These are phyloP conservation scores for Myotis pilosus DNA, from an alignment of 2,797 vertebrate genomes.

Conservation along the genomic window DNA sequence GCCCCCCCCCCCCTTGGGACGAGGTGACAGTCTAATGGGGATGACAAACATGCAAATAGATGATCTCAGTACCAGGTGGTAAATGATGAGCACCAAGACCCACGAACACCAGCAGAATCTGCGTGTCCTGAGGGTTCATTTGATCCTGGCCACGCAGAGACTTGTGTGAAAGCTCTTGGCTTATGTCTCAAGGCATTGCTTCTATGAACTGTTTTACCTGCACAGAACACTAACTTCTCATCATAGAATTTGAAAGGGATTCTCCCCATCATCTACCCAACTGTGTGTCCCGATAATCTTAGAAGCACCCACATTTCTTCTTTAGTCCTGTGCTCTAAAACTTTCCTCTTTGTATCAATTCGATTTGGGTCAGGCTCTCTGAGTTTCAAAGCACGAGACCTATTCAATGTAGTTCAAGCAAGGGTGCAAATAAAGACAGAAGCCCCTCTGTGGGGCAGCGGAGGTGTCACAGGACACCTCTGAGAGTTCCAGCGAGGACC, in stretches of 20 bases:
- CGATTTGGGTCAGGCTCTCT: background rate
- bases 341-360: background rate
- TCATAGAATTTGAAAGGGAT: background rate
- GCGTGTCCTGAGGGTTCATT: accelerated
- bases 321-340: background rate
- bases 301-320: background rate
- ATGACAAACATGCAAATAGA: background rate
- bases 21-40: background rate
- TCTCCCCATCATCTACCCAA: background rate
- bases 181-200: background rate
- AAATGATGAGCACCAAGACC: background rate
- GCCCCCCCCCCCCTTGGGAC: background rate
- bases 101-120: accelerated
- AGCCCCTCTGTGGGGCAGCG: background rate
- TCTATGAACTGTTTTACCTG: background rate
- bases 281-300: background rate
- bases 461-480: background rate
- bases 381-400: background rate
- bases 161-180: background rate
- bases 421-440: background rate
- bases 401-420: background rate
- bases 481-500: background rate
- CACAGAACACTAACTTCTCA: background rate
- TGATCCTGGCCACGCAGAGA: background rate
- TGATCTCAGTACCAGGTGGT: background rate